Evolutionary conservation across 53 echinoderm and acorn worm species (phyloP).

Genomic region (Actinopyga echinites): DNA sequence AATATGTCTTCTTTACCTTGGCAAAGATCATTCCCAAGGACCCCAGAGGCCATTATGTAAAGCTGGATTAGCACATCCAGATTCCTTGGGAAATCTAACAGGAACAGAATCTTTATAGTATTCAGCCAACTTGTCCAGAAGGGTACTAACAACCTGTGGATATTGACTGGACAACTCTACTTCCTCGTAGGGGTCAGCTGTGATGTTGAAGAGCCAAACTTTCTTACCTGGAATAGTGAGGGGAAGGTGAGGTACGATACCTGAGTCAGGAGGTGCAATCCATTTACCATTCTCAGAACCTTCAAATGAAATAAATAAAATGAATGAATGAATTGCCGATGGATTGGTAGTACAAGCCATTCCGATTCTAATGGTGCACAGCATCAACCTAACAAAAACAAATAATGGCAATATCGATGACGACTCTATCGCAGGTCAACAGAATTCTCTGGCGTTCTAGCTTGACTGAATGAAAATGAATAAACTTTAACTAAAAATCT

Average conservation of each 20-base stretch:
- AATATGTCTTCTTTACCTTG: too few species aligned
- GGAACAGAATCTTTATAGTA: slow-evolving; percentile 37
- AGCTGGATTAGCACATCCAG: slow-evolving; percentile 1
- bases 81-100: not conserved
- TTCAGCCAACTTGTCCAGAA: not conserved
- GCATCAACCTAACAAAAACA: too few species aligned
- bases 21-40: slow-evolving; percentile 13
- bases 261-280: slow-evolving; percentile 47
- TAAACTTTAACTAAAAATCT: too few species aligned
- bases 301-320: not conserved
- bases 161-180: slow-evolving; percentile 13
- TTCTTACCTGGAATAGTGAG: slow-evolving; percentile 28
- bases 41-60: slow-evolving; percentile 32
- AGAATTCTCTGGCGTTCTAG: too few species aligned
- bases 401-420: too few species aligned
- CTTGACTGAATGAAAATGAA: too few species aligned
- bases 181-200: slow-evolving; percentile 53
- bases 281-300: slow-evolving; percentile 13
- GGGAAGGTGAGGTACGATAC: slow-evolving; percentile 15
- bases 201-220: slow-evolving; percentile 60
- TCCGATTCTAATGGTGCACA: too few species aligned
- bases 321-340: not conserved
- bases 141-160: slow-evolving; percentile 14
- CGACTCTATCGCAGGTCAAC: too few species aligned
- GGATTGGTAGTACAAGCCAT: too few species aligned